Evolutionary conservation across 2,113 vertebrate species (phyloP), one percentile per base, ranked within the genome.

Genomic region (Tor tambroides): DNA sequence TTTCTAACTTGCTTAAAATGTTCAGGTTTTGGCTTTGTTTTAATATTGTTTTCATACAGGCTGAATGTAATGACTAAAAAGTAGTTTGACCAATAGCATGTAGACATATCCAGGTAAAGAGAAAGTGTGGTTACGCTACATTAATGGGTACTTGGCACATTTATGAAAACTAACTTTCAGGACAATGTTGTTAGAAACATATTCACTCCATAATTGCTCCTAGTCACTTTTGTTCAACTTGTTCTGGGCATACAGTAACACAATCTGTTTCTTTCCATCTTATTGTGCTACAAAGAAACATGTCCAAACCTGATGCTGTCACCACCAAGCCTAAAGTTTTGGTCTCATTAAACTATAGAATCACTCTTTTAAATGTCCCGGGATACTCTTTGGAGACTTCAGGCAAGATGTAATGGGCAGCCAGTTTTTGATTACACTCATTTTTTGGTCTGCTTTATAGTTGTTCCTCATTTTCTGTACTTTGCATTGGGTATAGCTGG

Each of bases 361-460:
- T 46, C 43, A 46, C 19, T 17, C 43, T 19, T 30, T 15, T 46
- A 49, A 76, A 46, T 26, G 41, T 41, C 38, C 5, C 8, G 26
- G 9, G 26, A 23, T 19, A 10, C 15, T 30, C 17, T 10, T 51
- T 10, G 10, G 23, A 43, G 5, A 65, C 63, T 43, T 43, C 28
- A 78, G 28, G 15, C 11, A 5, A 32, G 28, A 30, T 6, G 8
- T 54, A 30, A 54, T 32, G 51, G 49, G 17, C 17, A 11, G 4
- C 15, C 43, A 28, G 6, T 46, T 75, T 75, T 21, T 35, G 7
- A 78, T 54, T 32, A 54, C 76, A 78, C 12, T 38, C 3, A 38
- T 72, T 72, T 61, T 61, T 72, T 69, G 32, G n/a, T 11, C 28
- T 56, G 49, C 56, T 56, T 56, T 56, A 78, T 78, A 46, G 76